Conservation (phyloP, 2,113 vertebrate genomes). For the Pedetes capensis region DNA sequence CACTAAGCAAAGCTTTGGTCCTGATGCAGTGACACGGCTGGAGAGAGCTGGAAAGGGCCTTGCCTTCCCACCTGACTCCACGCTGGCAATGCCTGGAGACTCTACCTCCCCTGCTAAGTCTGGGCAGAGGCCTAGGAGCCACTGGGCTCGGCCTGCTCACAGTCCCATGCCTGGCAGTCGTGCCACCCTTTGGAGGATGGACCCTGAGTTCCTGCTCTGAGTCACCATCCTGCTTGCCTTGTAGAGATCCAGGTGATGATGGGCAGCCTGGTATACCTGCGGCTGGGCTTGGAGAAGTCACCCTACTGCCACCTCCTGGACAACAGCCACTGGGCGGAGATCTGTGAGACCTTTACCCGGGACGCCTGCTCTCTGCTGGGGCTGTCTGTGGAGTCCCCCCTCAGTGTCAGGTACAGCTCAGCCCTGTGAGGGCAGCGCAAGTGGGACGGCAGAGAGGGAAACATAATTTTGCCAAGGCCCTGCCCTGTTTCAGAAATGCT, state of each 20-base stretch:
- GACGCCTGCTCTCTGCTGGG: slow-evolving; percentile 92
- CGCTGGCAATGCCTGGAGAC: too few relatives aligned
- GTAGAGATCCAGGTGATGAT: slow-evolving; percentile 94
- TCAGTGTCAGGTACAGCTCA: slow-evolving; percentile 90
- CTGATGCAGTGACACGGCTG: neutral
- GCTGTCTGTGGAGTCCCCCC: slow-evolving; percentile 92
- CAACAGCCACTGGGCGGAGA: slow-evolving; percentile 92
- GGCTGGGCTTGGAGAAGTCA: slow-evolving; percentile 92
- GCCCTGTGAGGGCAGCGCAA: neutral
- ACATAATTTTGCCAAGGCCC: neutral
- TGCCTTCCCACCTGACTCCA: accelerated
- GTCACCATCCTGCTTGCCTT: neutral
- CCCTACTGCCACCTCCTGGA: slow-evolving; percentile 91
- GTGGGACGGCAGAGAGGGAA: neutral
- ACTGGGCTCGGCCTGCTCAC: too few relatives aligned
- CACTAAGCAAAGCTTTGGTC: neutral
- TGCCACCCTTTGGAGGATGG: neutral
- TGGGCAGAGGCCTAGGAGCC: too few relatives aligned
- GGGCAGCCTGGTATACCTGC: slow-evolving; percentile 93
- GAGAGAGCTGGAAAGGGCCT: neutral
- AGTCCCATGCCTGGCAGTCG: neutral
- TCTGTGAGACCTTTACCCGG: slow-evolving; percentile 92
- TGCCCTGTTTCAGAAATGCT: neutral
- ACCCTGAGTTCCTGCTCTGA: neutral
- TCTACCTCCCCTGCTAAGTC: neutral